phyloP scores from a whole-genome alignment of 2,113 vertebrate species.

The Rallus limicola region DNA sequence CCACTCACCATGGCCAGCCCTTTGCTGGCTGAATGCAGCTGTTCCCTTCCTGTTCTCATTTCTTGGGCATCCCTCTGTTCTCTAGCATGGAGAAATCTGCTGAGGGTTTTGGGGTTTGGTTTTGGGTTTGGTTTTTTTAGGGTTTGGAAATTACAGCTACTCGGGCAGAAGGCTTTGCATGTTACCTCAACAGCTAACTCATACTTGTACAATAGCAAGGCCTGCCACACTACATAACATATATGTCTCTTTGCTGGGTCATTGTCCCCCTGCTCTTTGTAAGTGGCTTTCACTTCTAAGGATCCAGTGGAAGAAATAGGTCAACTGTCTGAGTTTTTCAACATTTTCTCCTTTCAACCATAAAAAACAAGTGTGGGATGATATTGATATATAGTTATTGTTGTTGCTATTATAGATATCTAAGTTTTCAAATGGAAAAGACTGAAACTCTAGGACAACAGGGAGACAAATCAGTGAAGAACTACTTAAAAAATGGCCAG shows the following conservation, averaged over 20 bases:
- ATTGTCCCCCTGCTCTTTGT: background rate
- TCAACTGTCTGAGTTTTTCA: background rate
- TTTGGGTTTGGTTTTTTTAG: too few relatives aligned
- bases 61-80: background rate
- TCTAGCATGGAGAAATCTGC: background rate
- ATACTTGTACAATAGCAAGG: background rate
- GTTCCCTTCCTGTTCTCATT: background rate
- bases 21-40: background rate
- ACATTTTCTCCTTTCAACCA: background rate
- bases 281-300: background rate
- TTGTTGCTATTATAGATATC: background rate
- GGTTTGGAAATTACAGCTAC: background rate
- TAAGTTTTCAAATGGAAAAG: background rate
- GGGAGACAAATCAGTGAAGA: background rate
- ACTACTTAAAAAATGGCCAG: background rate
- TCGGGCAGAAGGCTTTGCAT: background rate
- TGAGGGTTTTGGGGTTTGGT: background rate
- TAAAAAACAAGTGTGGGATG: background rate
- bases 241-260: background rate
- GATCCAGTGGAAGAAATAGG: background rate
- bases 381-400: background rate
- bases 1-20: background rate
- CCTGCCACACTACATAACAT: background rate
- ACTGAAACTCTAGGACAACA: background rate
- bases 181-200: background rate